These are phyloP conservation scores for Scaeva pyrastri DNA, from an alignment of 2,888 invertebrate species.

Conservation along the genomic window DNA sequence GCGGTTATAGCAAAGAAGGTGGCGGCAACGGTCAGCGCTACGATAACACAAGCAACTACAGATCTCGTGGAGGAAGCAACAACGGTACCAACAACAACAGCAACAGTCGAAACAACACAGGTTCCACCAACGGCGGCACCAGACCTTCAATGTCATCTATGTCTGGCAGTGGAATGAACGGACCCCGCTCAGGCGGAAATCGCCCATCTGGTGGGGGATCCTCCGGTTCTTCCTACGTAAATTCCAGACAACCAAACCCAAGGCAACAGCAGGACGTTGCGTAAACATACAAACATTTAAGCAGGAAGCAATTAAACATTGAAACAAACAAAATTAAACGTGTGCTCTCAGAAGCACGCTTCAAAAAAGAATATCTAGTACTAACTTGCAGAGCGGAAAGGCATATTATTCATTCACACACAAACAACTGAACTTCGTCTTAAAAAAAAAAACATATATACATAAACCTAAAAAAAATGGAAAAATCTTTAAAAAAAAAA, in stretches of 20 bases:
- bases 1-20: constrained; percentile 67
- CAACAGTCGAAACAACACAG: constrained; percentile 68
- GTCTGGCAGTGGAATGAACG: constrained; percentile 76
- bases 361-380: constrained; percentile 48
- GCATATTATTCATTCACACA: constrained; percentile 74
- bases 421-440: constrained; percentile 73
- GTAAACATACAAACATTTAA: constrained; percentile 52
- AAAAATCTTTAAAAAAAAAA: constrained; percentile 67
- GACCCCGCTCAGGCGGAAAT: constrained; percentile 65
- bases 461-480: constrained; percentile 41
- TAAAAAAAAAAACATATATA: constrained; percentile 61
- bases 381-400: constrained; percentile 70
- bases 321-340: background rate
- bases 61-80: constrained; percentile 80
- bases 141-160: constrained; percentile 79
- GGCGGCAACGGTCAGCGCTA: constrained; percentile 62
- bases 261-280: constrained; percentile 71
- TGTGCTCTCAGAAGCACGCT: constrained; percentile 41
- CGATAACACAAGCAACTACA: constrained; percentile 78
- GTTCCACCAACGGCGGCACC: constrained; percentile 74
- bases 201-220: constrained; percentile 75
- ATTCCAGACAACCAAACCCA: constrained; percentile 78
- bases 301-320: constrained; percentile 63
- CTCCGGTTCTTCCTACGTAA: constrained; percentile 79
- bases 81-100: constrained; percentile 57